phyloP scores from a whole-genome alignment of 2,113 vertebrate species.

The Mastomys natalensis region DNA sequence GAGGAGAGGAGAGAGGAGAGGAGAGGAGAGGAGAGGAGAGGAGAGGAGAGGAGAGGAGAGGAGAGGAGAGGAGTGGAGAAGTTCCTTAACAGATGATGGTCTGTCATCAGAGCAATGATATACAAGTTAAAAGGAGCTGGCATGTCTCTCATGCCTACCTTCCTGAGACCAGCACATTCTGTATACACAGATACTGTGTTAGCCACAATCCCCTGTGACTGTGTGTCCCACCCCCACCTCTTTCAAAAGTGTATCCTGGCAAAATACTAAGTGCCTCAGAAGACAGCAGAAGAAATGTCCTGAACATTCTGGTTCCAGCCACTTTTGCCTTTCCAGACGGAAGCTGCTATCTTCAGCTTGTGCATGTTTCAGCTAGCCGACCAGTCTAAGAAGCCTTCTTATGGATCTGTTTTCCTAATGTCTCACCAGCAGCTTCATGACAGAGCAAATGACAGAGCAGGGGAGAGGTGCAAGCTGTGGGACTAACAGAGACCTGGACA shows the following conservation, averaged over 20 bases:
- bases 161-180: neutral
- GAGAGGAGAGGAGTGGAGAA: neutral
- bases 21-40: neutral
- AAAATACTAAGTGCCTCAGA: neutral
- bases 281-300: neutral
- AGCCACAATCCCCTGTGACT: neutral
- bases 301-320: constrained; percentile 41
- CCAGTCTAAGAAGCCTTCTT: constrained; percentile 58
- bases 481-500: constrained; percentile 16
- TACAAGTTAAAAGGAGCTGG: neutral
- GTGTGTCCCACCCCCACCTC: neutral
- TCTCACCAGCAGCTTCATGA: constrained; percentile 54
- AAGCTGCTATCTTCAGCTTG: constrained; percentile 37
- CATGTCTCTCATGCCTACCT: neutral
- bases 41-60: too few species aligned
- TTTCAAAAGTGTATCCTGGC: neutral
- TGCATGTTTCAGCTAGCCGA: constrained; percentile 40
- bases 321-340: constrained; percentile 35
- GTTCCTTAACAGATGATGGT: neutral
- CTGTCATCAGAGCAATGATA: neutral
- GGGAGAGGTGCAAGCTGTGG: neutral
- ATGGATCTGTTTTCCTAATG: constrained; percentile 45
- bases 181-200: fast-evolving
- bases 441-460: neutral
- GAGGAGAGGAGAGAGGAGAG: too few species aligned